These are phyloP conservation scores for Probosciger aterrimus DNA, from an alignment of 2,113 vertebrate species.

Conservation along the genomic window DNA sequence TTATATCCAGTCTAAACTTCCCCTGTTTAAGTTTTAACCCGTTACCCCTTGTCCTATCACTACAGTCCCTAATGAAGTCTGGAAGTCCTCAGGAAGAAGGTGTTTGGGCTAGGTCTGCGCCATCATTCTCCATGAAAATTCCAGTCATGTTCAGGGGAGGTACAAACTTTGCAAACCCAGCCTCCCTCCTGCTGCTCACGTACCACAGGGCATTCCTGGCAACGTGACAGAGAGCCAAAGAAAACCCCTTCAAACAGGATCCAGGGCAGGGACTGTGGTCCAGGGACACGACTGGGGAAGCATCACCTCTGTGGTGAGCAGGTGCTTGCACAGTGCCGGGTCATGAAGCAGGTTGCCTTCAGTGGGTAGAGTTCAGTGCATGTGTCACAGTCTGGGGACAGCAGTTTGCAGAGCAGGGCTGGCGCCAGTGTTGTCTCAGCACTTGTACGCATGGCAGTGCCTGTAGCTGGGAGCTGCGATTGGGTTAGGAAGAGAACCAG, in stretches of 20 bases:
- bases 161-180: not conserved
- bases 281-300: accelerated
- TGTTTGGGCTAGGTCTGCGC: not conserved
- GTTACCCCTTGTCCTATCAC: not conserved
- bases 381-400: not conserved
- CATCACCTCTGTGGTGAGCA: not conserved
- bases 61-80: not conserved
- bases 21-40: not conserved
- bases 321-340: not conserved
- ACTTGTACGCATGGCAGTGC: not conserved
- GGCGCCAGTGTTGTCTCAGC: not conserved
- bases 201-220: not conserved
- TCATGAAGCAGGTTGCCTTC: not conserved
- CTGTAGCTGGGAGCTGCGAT: not conserved
- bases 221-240: not conserved
- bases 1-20: not conserved
- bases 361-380: not conserved
- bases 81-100: not conserved
- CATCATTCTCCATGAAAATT: not conserved
- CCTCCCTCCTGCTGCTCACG: not conserved
- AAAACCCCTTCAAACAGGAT: not conserved
- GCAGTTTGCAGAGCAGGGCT: not conserved
- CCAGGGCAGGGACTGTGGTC: too few species aligned
- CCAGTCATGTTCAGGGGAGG: not conserved
- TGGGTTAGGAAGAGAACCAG: not conserved